Base-by-base conservation (phyloP, 2,113 vertebrate genomes). In the Hylia prasina region DNA sequence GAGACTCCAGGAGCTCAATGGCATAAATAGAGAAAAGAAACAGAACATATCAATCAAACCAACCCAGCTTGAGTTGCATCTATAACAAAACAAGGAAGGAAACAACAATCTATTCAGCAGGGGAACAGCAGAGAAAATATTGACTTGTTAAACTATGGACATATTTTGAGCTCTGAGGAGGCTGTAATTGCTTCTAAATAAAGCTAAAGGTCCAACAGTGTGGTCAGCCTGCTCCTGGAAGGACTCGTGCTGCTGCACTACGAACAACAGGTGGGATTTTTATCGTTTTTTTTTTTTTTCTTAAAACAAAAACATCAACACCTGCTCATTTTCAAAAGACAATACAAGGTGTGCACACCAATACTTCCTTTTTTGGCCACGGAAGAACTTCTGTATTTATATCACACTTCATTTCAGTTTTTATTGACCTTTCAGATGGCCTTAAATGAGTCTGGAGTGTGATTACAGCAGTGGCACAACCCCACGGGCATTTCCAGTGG, bases 41-140 rank as follows among this genome's bases (percentile, higher is more conserved):
- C 80, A 81, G 95, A 95, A 95, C 51, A n/a, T 89, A 96, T 89
- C 94, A 97, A 94, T 96, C 95, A 96, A 93, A 86, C 39, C 57
- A 89, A 63, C 72, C 27, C 76, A 83, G 89, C 78, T 5, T 79
- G 66, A 91, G 72, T 66, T 86, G 71, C 85, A 90, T 90, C 63
- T 77, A 8, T 58, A 93, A 93, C 45, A 77, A 93, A 93, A 86
- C 33, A 63, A 93, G 71, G 87, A 47, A 79, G 25, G 70, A 73
- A 96, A 70, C 87, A 92, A 89, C 79, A 53, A 47, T 18, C 44
- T 16, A 39, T 58, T 93, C 83, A 77, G 57, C 66, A 45, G 56
- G 90, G 76, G 76, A 96, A 68, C 45, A 86, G 64, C 56, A 60
- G 47, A 83, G 75, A 70, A 94, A 95, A 94, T 75, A 93, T n/a